These are phyloP conservation scores for Streptopelia turtur DNA, from an alignment of 2,797 vertebrate genomes.

Conservation along the genomic window DNA sequence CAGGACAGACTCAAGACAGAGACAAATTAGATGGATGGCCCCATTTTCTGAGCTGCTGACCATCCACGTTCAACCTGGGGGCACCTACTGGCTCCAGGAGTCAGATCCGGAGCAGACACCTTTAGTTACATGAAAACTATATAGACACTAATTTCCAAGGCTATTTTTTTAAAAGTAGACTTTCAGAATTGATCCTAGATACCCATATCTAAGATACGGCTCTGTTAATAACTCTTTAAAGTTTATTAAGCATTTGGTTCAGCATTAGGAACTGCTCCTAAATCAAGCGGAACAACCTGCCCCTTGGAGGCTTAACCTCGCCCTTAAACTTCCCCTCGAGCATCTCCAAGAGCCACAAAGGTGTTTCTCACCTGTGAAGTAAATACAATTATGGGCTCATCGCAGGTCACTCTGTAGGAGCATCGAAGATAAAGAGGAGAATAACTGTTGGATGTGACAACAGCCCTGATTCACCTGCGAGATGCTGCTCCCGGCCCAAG, in stretches of 20 bases:
- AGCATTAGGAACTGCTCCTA: neutral
- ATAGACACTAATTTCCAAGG: neutral
- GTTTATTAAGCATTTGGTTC: neutral
- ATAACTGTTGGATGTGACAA: neutral
- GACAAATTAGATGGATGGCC: conserved; percentile 46
- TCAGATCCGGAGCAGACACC: neutral
- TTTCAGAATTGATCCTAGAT: neutral
- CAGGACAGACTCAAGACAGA: neutral
- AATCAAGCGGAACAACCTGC: neutral
- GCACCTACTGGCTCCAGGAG: conserved; percentile 1
- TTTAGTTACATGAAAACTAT: neutral
- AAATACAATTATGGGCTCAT: neutral
- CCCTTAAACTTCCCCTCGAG: neutral
- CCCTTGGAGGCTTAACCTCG: neutral
- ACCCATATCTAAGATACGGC: neutral
- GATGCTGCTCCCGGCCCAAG: neutral
- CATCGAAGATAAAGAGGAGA: accelerated
- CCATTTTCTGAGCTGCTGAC: conserved; percentile 25
- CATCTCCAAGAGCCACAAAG: neutral
- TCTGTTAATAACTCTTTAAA: neutral
- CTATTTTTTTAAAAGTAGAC: neutral
- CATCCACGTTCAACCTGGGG: conserved; percentile 40
- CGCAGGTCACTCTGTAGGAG: neutral
- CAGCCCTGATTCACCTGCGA: neutral
- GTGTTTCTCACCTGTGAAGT: neutral